Evolutionary conservation across 1,140 invertebrate species (phyloP), one percentile per base, ranked within the genome.

Genomic region (Oppia nitens): DNA sequence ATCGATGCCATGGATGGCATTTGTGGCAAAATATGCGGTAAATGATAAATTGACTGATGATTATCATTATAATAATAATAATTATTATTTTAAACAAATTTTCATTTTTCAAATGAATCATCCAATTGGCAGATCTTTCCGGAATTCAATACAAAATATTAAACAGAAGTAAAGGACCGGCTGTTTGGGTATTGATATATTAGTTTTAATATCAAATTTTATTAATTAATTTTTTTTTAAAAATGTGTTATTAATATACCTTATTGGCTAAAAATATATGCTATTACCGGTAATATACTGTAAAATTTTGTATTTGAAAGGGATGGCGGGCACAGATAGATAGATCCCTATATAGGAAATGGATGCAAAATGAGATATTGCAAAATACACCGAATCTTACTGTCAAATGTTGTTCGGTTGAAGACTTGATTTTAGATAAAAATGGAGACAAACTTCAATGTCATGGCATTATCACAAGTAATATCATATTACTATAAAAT

Each of bases 321-420:
- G 91, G 91, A 25, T 79, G 80, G 1, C 70, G 91, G 61, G 90
- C 91, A 20, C 91, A 94, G 76, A 92, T 95, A 60, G 91, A 94
- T 71, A 74, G 91, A 55, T 69, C 74, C 52, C 71, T 94, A 28
- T 95, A 93, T 68, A 92, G 87, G 68, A 71, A 75, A 59, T 71
- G 85, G 67, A 71, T 95, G n/a, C 89, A 94, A 69, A 67, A 75
- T n/a, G 82, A 87, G 68, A 67, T 90, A 11, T 78, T 83, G 53
- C 67, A 71, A 27, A 71, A 75, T 28, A 83, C 77, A 1, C 72
- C 76, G 23, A 83, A 86, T 69, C 72, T 95, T 32, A 72, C 81
- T 56, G 78, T 94, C 47, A 65, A 77, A 17, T 83, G 83, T 67
- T 77, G 78, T 21, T 74, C 83, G 3, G 90, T 95, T 0, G 88